Evolutionary conservation across 1,140 invertebrate genomes (phyloP).

Genomic region (Drosophila fuyamai): DNA sequence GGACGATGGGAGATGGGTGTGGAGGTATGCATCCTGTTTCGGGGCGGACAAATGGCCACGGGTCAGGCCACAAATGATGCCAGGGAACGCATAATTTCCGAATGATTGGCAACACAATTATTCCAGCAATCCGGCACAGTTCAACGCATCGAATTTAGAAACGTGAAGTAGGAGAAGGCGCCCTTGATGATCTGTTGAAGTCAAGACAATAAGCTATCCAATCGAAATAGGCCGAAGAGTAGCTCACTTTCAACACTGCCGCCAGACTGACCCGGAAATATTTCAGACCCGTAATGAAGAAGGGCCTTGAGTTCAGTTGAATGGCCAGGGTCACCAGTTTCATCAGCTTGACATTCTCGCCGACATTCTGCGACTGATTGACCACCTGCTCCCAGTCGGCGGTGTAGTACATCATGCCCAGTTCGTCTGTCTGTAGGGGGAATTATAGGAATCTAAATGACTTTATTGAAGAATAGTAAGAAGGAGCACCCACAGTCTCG

Average conservation of each 20-base stretch:
- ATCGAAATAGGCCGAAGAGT: background rate
- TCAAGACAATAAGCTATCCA: background rate
- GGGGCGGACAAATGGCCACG: conserved; percentile 28
- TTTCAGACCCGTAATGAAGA: conserved; percentile 62
- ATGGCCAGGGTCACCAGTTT: conserved; percentile 62
- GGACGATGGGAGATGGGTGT: background rate
- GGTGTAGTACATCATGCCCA: conserved; percentile 62
- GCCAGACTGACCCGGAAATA: conserved; percentile 66
- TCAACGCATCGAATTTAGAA: conserved; percentile 65
- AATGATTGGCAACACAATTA: conserved; percentile 40
- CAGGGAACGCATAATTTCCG: conserved; percentile 25
- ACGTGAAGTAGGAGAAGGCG: conserved; percentile 71
- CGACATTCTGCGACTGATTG: conserved; percentile 40
- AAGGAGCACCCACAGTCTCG: conserved; percentile 34
- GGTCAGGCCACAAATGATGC: conserved; percentile 47
- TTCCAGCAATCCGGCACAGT: background rate
- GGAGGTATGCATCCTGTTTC: conserved; percentile 6
- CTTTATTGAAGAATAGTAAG: background rate
- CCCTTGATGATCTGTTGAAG: conserved; percentile 64
- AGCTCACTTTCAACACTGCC: conserved; percentile 61
- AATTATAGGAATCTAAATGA: background rate
- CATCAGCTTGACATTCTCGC: conserved; percentile 67
- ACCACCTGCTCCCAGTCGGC: conserved; percentile 67
- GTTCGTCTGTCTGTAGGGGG: conserved; percentile 52
- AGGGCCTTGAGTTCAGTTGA: conserved; percentile 63